Conservation (phyloP, 2,888 invertebrate genomes). For the Apamea anceps region DNA sequence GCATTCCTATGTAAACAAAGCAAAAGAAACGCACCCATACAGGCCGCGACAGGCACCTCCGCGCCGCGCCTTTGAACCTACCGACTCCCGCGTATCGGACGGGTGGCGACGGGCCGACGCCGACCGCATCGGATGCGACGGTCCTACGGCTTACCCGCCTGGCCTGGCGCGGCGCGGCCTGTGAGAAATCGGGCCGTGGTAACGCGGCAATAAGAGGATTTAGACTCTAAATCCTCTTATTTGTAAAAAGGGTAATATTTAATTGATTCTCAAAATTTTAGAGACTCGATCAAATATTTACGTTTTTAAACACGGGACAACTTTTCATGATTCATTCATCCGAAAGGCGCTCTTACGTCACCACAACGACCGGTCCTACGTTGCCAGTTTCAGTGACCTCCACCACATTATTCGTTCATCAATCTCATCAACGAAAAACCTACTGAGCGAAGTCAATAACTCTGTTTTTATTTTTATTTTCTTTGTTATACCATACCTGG, state of each 20-base stretch:
- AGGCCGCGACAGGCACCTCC: neutral
- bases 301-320: neutral
- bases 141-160: no score
- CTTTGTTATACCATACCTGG: no score
- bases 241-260: neutral
- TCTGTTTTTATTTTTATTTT: neutral
- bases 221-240: no score
- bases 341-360: neutral
- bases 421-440: neutral
- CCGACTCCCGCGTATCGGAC: neutral
- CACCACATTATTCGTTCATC: neutral
- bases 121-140: neutral
- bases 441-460: neutral
- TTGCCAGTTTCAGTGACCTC: neutral
- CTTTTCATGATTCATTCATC: neutral
- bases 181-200: neutral
- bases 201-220: neutral
- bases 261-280: neutral
- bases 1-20: no score
- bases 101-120: neutral
- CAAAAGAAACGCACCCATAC: no score
- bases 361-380: neutral
- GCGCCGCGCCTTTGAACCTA: neutral
- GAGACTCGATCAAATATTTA: neutral
- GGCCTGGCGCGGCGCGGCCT: neutral